phyloP scores from a whole-genome alignment of 2,113 vertebrate genomes.

The Lamprotornis superbus region DNA sequence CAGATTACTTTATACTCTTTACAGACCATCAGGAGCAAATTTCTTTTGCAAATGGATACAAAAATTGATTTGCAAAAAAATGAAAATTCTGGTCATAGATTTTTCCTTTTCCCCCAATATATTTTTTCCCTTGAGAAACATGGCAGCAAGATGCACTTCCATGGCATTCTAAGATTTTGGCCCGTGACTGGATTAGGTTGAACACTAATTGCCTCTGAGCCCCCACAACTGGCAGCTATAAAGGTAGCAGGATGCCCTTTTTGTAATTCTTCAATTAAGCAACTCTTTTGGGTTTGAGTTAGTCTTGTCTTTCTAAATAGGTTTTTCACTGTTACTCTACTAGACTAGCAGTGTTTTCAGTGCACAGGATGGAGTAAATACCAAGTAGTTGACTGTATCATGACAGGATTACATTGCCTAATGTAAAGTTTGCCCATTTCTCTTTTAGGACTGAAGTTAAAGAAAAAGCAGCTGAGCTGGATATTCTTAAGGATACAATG shows the following conservation, averaged over 20 bases:
- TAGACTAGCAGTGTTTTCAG: background rate
- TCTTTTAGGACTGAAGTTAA: constrained; percentile 82
- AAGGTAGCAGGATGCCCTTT: background rate
- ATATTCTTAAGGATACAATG: constrained; percentile 83
- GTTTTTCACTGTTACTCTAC: background rate
- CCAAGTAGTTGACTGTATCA: background rate
- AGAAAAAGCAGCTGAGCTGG: constrained; percentile 84
- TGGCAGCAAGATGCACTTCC: background rate
- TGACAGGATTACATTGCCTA: background rate
- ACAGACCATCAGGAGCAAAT: background rate
- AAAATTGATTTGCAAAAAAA: background rate
- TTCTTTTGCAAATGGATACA: background rate
- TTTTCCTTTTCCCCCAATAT: background rate
- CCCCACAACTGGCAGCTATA: background rate
- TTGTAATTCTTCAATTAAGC: background rate
- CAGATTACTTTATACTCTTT: background rate
- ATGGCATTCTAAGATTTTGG: background rate
- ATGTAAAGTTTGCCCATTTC: background rate
- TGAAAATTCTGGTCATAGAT: background rate
- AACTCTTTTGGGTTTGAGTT: background rate
- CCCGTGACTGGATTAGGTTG: background rate
- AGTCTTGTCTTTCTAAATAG: background rate
- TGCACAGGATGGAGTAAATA: background rate
- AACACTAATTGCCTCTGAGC: background rate
- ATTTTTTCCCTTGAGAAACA: background rate